A percentile compares a stretch with the other conserved stretches of the same genome.
These are phyloP conservation scores for Megaptera novaeangliae DNA, from an alignment of 2,113 vertebrate species.

Conservation along the genomic window DNA sequence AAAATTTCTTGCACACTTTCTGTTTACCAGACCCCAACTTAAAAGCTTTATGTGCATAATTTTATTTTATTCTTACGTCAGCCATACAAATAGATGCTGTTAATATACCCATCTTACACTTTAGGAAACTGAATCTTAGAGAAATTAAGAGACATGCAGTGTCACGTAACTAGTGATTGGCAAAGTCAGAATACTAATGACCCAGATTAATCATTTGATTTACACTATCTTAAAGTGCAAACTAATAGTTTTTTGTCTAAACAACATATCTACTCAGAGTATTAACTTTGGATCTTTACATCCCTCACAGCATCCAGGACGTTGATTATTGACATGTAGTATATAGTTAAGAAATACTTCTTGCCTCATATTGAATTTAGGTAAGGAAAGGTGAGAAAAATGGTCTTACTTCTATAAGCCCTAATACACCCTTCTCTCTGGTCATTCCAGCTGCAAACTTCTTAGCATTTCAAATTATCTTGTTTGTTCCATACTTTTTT, in stretches of 20 bases:
- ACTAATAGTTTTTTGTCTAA: neutral
- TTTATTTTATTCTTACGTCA: neutral
- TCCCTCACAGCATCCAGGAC: neutral
- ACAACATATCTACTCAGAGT: neutral
- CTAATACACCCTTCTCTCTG: neutral
- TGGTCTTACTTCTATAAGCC: neutral
- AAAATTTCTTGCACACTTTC: neutral
- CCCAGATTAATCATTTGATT: neutral
- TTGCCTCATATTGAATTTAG: neutral
- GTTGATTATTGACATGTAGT: neutral
- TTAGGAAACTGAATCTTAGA: neutral
- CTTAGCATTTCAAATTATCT: neutral
- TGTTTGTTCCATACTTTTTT: neutral
- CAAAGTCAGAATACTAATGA: neutral
- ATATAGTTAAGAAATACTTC: neutral
- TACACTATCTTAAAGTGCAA: neutral
- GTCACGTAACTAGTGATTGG: neutral
- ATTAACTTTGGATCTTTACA: neutral
- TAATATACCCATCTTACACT: neutral
- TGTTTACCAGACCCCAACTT: neutral
- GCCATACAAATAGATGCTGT: neutral
- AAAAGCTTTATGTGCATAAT: neutral
- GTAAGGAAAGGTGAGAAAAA: neutral
- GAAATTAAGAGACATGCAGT: neutral
- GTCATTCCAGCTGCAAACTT: neutral